Base-by-base conservation (phyloP, 2,113 vertebrate genomes). In the Formicarius rufipectus region DNA sequence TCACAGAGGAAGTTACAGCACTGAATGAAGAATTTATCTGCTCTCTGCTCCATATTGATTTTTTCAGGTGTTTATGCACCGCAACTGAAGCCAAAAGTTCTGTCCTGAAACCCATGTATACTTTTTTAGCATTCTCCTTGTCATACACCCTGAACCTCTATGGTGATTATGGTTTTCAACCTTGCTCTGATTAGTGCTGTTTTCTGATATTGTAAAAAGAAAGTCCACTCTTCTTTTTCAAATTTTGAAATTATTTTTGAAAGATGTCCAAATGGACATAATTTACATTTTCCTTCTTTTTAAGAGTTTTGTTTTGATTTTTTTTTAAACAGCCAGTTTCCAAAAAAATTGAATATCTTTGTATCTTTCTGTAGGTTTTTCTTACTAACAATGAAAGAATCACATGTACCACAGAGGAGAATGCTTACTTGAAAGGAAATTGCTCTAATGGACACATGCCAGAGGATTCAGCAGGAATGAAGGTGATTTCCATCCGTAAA, bases 361-460 rank as follows among this genome's bases (percentile, higher is more conserved):
- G 87, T 19, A 59, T 67, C 27, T 75, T 87, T 93, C 28, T 76
- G 30, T 52, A 85, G 62, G 12, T 93, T 97, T 94, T 53, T 93
- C 73, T 89, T 84, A 89, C 40, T 47, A 95, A 67, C 81, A 95
- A 77, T 17, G 40, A 80, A 81, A 90, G 17, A 33, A 83, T 85
- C 63, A 74, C 37, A 49, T 58, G 37, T 58, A 64, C 14, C 19
- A 9, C 1, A 11, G 63, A 77, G 45, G 37, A 76, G 16, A 77
- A 82, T 93, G 33, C 87, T 91, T 95, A 66, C 76, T 79, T 96
- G 81, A 88, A 52, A 85, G 58, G 84, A 96, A 97, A 94, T 91
- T 66, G 59, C 19, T 63, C 47, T 93, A 91, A 93, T 97, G 95
- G 92, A 87, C 60, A 93, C 25, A 73, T 31, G 80, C 45, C 84